Conservation (phyloP, 2,888 invertebrate species). For the Tipula confusa region DNA sequence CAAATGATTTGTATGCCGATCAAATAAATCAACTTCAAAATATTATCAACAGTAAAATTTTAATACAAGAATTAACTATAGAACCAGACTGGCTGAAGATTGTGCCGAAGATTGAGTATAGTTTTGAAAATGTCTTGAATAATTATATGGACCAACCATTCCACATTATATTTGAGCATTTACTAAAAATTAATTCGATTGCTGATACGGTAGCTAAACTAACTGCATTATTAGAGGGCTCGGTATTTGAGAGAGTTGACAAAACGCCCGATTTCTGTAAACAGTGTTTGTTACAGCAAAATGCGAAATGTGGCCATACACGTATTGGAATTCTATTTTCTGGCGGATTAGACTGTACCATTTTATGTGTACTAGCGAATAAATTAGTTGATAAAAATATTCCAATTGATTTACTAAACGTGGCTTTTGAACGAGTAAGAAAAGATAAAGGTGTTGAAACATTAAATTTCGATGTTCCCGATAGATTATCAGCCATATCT, state of each 20-base stretch:
- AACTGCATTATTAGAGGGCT: constrained; percentile 53
- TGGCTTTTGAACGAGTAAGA: constrained; percentile 71
- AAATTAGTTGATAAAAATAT: constrained; percentile 60
- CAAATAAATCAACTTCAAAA: constrained; percentile 31
- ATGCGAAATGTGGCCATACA: constrained; percentile 54
- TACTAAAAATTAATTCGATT: constrained; percentile 49
- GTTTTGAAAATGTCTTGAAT: neutral
- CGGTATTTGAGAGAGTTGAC: constrained; percentile 57
- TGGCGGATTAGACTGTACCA: constrained; percentile 94
- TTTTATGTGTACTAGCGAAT: constrained; percentile 76
- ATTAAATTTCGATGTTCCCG: constrained; percentile 67
- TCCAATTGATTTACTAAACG: constrained; percentile 87
- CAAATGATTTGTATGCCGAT: constrained; percentile 20
- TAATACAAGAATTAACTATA: constrained; percentile 34
- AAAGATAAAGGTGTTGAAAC: constrained; percentile 32
- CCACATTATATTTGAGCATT: constrained; percentile 43
- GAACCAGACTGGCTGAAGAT: constrained; percentile 37
- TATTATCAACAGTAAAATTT: constrained; percentile 34
- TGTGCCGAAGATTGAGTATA: neutral
- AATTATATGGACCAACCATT: neutral
- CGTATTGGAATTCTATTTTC: constrained; percentile 85
- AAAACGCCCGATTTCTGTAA: constrained; percentile 61
- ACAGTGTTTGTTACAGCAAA: constrained; percentile 51
- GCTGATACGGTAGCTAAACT: constrained; percentile 51
- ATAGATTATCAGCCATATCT: constrained; percentile 71